Percentiles rank a stretch among this genome's conserved stretches.
phyloP scores from a whole-genome alignment of 2,888 invertebrate genomes.

The Eristalis intricaria region DNA sequence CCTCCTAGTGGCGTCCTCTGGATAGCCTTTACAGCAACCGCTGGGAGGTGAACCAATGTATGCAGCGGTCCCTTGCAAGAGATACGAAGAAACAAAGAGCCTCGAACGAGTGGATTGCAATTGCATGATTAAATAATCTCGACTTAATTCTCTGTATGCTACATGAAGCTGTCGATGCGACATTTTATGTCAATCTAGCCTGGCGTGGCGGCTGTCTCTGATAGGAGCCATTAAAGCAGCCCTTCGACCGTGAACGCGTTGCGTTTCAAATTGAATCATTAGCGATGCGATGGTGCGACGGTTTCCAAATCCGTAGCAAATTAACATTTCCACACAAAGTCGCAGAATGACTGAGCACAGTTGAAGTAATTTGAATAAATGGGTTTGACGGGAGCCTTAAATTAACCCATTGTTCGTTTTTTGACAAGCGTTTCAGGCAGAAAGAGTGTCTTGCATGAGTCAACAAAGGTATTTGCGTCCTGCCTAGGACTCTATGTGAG shows the following conservation, averaged over 20 bases:
- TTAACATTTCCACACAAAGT: not conserved
- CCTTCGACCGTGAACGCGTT: not conserved
- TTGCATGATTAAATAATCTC: no score
- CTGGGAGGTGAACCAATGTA: no score
- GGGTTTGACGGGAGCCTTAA: not conserved
- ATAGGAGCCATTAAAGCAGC: not conserved
- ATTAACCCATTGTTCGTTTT: not conserved
- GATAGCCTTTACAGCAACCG: no score
- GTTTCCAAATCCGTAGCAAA: not conserved
- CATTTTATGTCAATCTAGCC: no score
- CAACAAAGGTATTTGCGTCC: no score
- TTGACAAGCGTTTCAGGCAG: not conserved
- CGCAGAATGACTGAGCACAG: not conserved
- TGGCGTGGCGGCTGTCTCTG: not conserved
- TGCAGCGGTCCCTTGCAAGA: no score
- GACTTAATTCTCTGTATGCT: no score
- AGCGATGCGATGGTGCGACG: not conserved
- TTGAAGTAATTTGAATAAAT: not conserved
- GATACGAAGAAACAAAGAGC: no score
- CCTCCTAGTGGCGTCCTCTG: no score
- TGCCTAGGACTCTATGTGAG: no score
- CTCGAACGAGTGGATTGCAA: no score
- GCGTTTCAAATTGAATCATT: not conserved
- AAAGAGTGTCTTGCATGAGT: not conserved
- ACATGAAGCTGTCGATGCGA: no score